Base-by-base conservation (phyloP, 2,113 vertebrate species). In the Ondatra zibethicus region DNA sequence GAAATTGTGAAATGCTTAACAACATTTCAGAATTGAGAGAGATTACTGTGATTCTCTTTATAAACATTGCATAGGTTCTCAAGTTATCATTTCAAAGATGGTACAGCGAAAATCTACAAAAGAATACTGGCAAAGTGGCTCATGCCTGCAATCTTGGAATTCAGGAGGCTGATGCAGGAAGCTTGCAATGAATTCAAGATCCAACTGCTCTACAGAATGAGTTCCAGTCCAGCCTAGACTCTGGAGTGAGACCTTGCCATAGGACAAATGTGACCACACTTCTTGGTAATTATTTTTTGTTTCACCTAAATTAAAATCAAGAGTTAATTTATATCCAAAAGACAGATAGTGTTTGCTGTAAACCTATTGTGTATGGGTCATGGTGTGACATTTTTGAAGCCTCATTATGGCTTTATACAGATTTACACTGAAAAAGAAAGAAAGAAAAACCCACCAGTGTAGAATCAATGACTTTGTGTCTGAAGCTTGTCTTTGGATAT, bases 81-180 rank as follows among this genome's bases (percentile, higher is more conserved):
- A 89, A 89, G 75, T 66, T 96, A 93, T 75, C 50, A 93, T 80
- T 96, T 92, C 39, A 95, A 80, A 36, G 66, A 92, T 91, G n/a
- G 80, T 85, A 89, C 52, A 39, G 92, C 96, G 93, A 97, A 68
- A 85, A 88, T 94, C 81, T 89, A 98, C 96, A 94, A 55, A 72
- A 72, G 47, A 16, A 72, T 25, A 1, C 36, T 5, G 6, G 45
- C 1, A 16, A 27, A 33, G 11, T 52, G 6, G 33, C 47, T 52
- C 23, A 27, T 1, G 12, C 61, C 5, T 47, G 4, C 66, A 13
- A 47, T 68, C 17, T 2, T 68, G 39, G 66, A 72, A 88, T 7
- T 88, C 36, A n/a, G 47, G 68, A 88, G 47, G 68, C 65, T 39
- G 68, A 72, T 21, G 36, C 47, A 72, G 33, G 66, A 55, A 52